These are phyloP conservation scores for Propithecus coquereli DNA, from an alignment of 2,113 vertebrate species.

Conservation along the genomic window DNA sequence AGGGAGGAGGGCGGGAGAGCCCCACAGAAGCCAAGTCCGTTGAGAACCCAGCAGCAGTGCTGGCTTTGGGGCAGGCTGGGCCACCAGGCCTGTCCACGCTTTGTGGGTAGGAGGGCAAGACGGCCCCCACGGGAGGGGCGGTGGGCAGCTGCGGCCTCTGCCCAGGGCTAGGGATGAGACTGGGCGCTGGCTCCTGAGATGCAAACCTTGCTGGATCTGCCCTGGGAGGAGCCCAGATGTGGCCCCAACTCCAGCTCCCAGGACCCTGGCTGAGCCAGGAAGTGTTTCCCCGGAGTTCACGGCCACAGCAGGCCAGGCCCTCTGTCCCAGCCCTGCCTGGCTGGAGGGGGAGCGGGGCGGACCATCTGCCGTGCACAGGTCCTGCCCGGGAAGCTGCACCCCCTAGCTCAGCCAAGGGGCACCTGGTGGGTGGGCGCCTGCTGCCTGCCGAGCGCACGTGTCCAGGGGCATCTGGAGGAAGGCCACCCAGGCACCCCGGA, in stretches of 20 bases:
- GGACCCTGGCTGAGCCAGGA: background rate
- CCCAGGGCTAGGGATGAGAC: background rate
- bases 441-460: no score
- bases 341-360: background rate
- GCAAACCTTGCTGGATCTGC: background rate
- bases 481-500: background rate
- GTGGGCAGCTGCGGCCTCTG: rapidly evolving
- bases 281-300: background rate
- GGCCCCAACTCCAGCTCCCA: background rate
- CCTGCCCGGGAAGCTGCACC: background rate
- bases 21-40: no score
- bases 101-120: background rate
- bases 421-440: background rate
- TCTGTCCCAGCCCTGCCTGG: background rate
- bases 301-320: background rate
- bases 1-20: no score
- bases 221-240: background rate
- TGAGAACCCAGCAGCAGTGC: no score
- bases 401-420: background rate
- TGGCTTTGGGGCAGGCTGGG: background rate
- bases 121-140: rapidly evolving
- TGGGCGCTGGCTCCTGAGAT: rapidly evolving
- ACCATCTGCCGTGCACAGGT: rapidly evolving
- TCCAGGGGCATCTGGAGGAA: rapidly evolving
- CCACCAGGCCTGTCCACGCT: background rate